Evolutionary conservation across 2,888 invertebrate species (phyloP).

Genomic region (Selenia dentaria): DNA sequence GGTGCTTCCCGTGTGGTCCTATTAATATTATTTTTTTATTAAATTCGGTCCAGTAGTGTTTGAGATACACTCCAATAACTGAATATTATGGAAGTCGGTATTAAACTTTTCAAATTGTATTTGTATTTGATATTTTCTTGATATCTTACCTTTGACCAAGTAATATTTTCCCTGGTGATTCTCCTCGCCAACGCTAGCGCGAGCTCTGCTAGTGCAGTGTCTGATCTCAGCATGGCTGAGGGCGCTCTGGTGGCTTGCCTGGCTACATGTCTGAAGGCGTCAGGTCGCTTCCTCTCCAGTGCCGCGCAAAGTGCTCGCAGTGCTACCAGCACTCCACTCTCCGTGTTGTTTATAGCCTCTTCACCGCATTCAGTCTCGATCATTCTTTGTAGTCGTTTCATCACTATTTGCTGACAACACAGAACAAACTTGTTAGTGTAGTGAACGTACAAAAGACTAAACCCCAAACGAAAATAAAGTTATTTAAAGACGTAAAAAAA

Average conservation of each 20-base stretch:
- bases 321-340: slow-evolving; percentile 71
- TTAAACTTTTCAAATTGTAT: no score
- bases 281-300: slow-evolving; percentile 91
- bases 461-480: no score
- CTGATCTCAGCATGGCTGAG: slow-evolving; percentile 83
- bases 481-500: no score
- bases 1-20: no score
- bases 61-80: no score
- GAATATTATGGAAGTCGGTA: no score
- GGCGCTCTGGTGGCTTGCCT: slow-evolving; percentile 88
- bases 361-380: slow-evolving; percentile 82
- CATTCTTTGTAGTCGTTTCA: slow-evolving; percentile 75
- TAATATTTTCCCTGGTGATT: slow-evolving; percentile 89
- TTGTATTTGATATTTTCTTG: no score
- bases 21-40: no score
- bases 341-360: slow-evolving; percentile 77
- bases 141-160: slow-evolving; percentile 92
- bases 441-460: no score
- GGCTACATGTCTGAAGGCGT: slow-evolving; percentile 88
- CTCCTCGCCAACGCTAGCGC: slow-evolving; percentile 89
- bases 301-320: slow-evolving; percentile 86
- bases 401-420: slow-evolving; percentile 66
- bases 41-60: no score
- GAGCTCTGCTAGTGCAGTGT: slow-evolving; percentile 85
- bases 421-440: no score